These are phyloP conservation scores for Chondrilla cf. caribensis DNA, from an alignment of 37 sponge, comb jelly and placozoan species.

Conservation along the genomic window DNA sequence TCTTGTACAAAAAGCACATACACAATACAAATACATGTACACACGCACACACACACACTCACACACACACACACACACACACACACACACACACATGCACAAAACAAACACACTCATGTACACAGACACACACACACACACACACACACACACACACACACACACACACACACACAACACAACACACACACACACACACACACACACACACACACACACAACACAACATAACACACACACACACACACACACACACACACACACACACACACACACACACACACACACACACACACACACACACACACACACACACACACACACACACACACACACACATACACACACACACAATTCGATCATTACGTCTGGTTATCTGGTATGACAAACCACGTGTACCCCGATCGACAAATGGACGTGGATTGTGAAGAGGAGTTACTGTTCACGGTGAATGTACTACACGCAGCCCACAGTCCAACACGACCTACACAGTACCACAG, in stretches of 20 bases:
- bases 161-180: neutral
- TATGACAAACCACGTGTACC: too few relatives aligned
- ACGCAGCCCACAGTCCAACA: too few relatives aligned
- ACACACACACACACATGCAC: slow-evolving; percentile 1
- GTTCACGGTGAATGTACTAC: too few relatives aligned
- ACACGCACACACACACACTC: neutral
- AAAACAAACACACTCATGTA: slow-evolving; percentile 1
- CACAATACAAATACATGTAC: too few relatives aligned
- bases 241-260: slow-evolving; percentile 10
- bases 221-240: neutral
- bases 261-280: slow-evolving; percentile 23
- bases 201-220: slow-evolving; percentile 22
- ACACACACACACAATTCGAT: slow-evolving; percentile 12
- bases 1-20: too few relatives aligned
- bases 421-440: too few relatives aligned
- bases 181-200: neutral
- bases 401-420: too few relatives aligned
- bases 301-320: slow-evolving; percentile 28
- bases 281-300: slow-evolving; percentile 28
- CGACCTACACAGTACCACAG: too few relatives aligned
- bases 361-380: too few relatives aligned
- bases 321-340: slow-evolving; percentile 19
- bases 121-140: neutral
- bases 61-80: slow-evolving; percentile 17
- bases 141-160: slow-evolving; percentile 22